Base-by-base conservation (phyloP, 92 coral and sea anemone species). In the Porites rus region DNA sequence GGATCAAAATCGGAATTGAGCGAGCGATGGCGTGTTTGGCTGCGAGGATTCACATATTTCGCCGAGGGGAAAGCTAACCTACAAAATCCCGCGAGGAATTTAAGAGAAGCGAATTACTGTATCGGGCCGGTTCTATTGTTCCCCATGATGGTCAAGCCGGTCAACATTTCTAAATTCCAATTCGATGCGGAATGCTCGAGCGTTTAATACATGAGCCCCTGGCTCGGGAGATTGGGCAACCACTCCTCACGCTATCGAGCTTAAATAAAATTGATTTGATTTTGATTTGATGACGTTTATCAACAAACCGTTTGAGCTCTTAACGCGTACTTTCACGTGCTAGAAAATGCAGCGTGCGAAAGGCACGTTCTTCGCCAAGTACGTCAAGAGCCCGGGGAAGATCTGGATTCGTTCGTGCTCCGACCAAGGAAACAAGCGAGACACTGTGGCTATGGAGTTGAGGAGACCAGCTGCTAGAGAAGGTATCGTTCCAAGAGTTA, bases 1-100 rank as follows among this genome's bases (percentile, higher is more conserved):
- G 83, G 76, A 22, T 60, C 76, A 2, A 69, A 69, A 65, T 86
- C 25, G 14, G 21, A 78, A 50, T 72, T 82, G 22, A 72, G 67
- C 9, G 87, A 82, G 65, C 53, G 87, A 82, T 82, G 87, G 87
- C 58, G 60, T 66, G 68, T 72, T 72, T 72, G 72, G 87, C 53
- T 82, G 72, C 70, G 79, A 62, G 75, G 75, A 6, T 82, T 70
- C 20, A 72, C 85, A 21, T 80, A 25, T 69, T 67, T 43, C 16
- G 76, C 85, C 7, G 76, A 80, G 51, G 84, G 84, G 69, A 80
- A 80, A 54, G 76, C 76, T 67, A 80, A 78, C 28, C 65, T 79
- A 11, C 69, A 79, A 69, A 54, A 79, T 64, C 62, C 72, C 65
- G 81, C 52, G 81, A 77, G 81, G 22, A 77, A 25, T 25, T 25